Evolutionary conservation across 2,797 vertebrate species (phyloP).

Genomic region (Xenentodon cancila): DNA sequence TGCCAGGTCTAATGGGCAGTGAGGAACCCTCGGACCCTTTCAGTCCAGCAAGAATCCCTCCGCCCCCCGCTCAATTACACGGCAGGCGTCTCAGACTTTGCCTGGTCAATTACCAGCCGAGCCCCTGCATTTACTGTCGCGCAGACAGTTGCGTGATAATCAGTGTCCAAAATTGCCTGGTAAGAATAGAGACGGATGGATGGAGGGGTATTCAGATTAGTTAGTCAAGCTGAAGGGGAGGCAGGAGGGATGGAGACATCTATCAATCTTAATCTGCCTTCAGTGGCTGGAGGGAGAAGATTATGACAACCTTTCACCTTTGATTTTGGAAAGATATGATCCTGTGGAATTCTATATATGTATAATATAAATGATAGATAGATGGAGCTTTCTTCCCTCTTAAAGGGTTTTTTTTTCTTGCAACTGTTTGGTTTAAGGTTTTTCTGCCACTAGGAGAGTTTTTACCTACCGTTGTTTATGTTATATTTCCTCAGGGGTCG

Average conservation of each 20-base stretch:
- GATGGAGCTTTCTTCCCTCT: conserved; percentile 11
- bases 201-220: conserved; percentile 77
- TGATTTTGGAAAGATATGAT: conserved; percentile 57
- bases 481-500: too few relatives aligned
- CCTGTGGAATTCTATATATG: conserved; percentile 33
- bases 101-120: conserved; percentile 81
- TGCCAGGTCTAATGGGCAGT: conserved; percentile 78
- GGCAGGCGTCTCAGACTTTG: conserved; percentile 80
- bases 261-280: conserved; percentile 73
- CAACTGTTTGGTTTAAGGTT: too few relatives aligned
- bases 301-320: conserved; percentile 59
- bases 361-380: too few relatives aligned
- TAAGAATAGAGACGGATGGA: conserved; percentile 69
- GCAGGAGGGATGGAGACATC: conserved; percentile 59
- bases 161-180: conserved; percentile 76
- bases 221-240: conserved; percentile 78
- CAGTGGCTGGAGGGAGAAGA: conserved; percentile 45
- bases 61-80: conserved; percentile 80
- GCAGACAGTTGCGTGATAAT: conserved; percentile 76
- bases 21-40: conserved; percentile 74
- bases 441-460: too few relatives aligned
- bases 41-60: conserved; percentile 70
- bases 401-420: too few relatives aligned
- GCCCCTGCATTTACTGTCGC: conserved; percentile 79
- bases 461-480: too few relatives aligned